Base-by-base conservation (phyloP, 2,113 vertebrate species). In the Isurus oxyrinchus region DNA sequence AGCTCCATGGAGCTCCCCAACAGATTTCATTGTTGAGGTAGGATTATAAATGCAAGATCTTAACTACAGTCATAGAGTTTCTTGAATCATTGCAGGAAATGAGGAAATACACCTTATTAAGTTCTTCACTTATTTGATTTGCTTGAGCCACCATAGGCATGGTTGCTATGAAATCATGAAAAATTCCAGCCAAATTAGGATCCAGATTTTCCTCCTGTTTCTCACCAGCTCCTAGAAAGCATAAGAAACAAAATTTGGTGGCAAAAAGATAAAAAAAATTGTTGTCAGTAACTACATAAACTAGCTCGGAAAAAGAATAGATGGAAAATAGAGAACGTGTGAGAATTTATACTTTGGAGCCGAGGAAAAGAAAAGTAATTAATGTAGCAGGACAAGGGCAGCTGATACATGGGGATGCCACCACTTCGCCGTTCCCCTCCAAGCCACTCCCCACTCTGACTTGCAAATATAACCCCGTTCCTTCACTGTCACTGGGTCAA, bases 81-180 rank as follows among this genome's bases (percentile, higher is more conserved):
- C 6, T 25, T 7, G 23, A 94, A 40, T 49, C n/a, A 23, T 94
- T 19, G 21, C 59, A 95, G 23, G 63, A 95, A 95, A 95, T 44
- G 63, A 2, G 59, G 31, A 93, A n/a, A 91, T 40, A 35, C 40
- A 95, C 93, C 93, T 49, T 95, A n/a, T 95, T 69, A 69, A 95
- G 93, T 69, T 95, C 93, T 67, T 69, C 93, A 95, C 93, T 67
- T 95, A 95, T 95, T 95, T 95, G 93, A 63, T 95, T 95, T 11
- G 11, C 93, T 27, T 67, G 63, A 67, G 93, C 59, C 61, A 95
- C 93, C 63, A 67, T 44, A 25, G 93, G 93, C 93, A 95, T 95
- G 63, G 69, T 95, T 44, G 93, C 61, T 40, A 69, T 95, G 23
- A 95, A 95, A 44, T 95, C 93, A 13, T 95, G 93, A 44, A 95